Conservation (phyloP, 2,888 invertebrate species). For the Pterobdella sp. region DNA sequence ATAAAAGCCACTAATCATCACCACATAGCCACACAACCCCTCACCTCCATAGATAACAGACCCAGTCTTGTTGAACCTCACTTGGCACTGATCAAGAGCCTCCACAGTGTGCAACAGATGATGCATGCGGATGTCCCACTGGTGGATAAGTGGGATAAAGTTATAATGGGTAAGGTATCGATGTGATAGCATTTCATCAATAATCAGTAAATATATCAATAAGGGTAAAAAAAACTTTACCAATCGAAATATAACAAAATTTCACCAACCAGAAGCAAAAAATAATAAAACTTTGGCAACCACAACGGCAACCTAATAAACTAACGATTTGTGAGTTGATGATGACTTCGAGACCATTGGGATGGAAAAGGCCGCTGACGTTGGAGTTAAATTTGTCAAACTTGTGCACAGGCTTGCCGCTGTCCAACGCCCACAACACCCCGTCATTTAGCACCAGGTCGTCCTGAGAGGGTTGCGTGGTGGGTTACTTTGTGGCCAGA, state of each 20-base stretch:
- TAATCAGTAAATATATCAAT: neutral
- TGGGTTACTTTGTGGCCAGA: slow-evolving; percentile 80
- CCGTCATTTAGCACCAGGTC: slow-evolving; percentile 91
- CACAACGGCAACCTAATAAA: slow-evolving; percentile 39
- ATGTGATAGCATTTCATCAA: neutral
- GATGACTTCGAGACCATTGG: slow-evolving; percentile 86
- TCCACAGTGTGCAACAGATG: slow-evolving; percentile 87
- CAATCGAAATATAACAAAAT: neutral
- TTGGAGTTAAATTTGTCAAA: slow-evolving; percentile 94
- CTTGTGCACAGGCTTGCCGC: slow-evolving; percentile 79
- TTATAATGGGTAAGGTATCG: neutral
- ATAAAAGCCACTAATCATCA: neutral
- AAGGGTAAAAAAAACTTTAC: neutral
- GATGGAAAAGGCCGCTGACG: slow-evolving; percentile 90
- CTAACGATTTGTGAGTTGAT: slow-evolving; percentile 81
- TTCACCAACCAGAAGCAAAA: neutral
- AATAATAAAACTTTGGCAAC: neutral
- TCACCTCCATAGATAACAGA: slow-evolving; percentile 73
- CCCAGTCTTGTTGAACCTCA: slow-evolving; percentile 78
- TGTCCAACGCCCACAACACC: slow-evolving; percentile 83
- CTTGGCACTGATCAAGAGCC: slow-evolving; percentile 78
- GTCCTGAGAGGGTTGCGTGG: slow-evolving; percentile 84
- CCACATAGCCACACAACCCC: slow-evolving; percentile 32
- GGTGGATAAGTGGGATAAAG: neutral
- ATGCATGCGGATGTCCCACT: slow-evolving; percentile 93